These are phyloP conservation scores for Thaumetopoea pityocampa DNA, from an alignment of 1,140 invertebrate genomes.

Conservation along the genomic window DNA sequence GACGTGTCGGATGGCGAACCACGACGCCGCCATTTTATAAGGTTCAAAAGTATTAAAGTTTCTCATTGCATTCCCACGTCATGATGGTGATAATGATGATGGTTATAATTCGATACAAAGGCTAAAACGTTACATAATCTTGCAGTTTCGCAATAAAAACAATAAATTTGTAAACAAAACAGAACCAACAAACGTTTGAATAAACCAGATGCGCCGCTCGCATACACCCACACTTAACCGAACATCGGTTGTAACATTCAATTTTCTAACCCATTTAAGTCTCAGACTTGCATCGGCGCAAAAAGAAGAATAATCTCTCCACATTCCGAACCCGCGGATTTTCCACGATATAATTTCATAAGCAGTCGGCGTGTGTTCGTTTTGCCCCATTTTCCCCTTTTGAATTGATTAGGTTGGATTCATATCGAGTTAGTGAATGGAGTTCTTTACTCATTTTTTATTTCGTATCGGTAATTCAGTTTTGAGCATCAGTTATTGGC, in stretches of 20 bases:
- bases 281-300: constrained; percentile 54
- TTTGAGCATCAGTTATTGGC: constrained; percentile 29
- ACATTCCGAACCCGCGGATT: constrained; percentile 54
- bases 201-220: constrained; percentile 26
- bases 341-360: constrained; percentile 70
- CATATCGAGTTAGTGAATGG: constrained; percentile 64
- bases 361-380: constrained; percentile 58
- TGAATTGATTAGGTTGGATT: constrained; percentile 69
- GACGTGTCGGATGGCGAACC: no score
- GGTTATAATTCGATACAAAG: neutral
- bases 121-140: neutral
- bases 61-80: no score
- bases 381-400: constrained; percentile 60
- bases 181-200: constrained; percentile 26
- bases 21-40: no score
- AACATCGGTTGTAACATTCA: constrained; percentile 57
- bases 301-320: constrained; percentile 46
- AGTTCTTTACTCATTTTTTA: constrained; percentile 37
- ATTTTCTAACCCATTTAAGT: constrained; percentile 74
- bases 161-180: constrained; percentile 18
- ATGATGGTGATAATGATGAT: no score
- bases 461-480: constrained; percentile 31
- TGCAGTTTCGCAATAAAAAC: constrained; percentile 4
- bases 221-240: constrained; percentile 55
- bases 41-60: no score